These are phyloP conservation scores for Oophaga pumilio DNA, from an alignment of 2,113 vertebrate species.

Conservation along the genomic window DNA sequence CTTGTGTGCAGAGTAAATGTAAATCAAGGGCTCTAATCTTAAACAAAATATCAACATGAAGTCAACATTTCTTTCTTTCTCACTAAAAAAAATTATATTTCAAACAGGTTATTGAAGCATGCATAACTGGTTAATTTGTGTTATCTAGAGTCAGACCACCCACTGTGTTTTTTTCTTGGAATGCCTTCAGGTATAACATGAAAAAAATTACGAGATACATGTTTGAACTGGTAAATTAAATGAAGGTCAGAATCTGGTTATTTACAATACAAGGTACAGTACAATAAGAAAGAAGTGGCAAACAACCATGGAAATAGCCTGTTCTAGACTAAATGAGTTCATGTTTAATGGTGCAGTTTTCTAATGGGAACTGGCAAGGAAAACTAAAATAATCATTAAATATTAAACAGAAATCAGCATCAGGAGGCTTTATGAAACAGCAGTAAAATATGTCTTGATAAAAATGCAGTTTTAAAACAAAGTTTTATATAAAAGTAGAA, in stretches of 20 bases:
- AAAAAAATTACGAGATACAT: conserved; percentile 27
- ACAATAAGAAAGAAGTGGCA: conserved; percentile 14
- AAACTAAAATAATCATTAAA: conserved; percentile 32
- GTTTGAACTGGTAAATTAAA: conserved; percentile 43
- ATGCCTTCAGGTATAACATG: conserved; percentile 32
- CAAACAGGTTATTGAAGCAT: conserved; percentile 1
- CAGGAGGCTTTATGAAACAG: conserved; percentile 14
- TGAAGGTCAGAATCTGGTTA: conserved; percentile 30
- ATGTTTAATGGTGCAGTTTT: conserved; percentile 27
- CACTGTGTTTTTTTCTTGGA: conserved; percentile 4
- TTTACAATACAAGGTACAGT: conserved; percentile 20
- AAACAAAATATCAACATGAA: neutral
- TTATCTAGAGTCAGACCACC: conserved; percentile 28
- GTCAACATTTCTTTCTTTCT: neutral
- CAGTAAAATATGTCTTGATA: conserved; percentile 17
- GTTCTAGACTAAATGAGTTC: conserved; percentile 23
- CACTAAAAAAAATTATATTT: neutral
- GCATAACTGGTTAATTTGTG: conserved; percentile 23
- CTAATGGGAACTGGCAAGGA: conserved; percentile 29
- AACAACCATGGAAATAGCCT: conserved; percentile 5
- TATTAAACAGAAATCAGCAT: conserved; percentile 38
- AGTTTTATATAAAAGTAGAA: conserved; percentile 20
- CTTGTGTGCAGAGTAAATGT: neutral
- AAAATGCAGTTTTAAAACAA: neutral
- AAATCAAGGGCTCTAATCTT: neutral